Base-by-base conservation (phyloP, 1,140 invertebrate species). In the Sinella curviseta region DNA sequence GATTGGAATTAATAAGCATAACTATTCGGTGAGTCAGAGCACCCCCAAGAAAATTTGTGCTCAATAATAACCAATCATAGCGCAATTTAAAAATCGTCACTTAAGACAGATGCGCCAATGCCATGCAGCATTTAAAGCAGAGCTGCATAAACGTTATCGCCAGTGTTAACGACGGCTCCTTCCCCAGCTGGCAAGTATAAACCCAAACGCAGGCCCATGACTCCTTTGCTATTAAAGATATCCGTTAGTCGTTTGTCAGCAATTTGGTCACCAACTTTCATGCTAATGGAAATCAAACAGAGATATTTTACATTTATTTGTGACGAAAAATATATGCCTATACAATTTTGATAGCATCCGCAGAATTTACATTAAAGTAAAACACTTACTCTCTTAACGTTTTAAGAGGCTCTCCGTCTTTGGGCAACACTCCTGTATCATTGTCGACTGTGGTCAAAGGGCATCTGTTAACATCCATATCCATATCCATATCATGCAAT, bases 361-460 rank as follows among this genome's bases (percentile, higher is more conserved):
- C 48, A 55, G 1, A 75, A 2, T 2, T 74, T 1, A 48, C 20
- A 28, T 76, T 30, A 14, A 30, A 39, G 30, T 57, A 75, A 57
- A 74, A 20, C 24, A 3, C 82, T 84, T 83, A 86, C 86, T 78
- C 83, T 81, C 83, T 84, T 0, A 88, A 79, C 20, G 87, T 87
- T 35, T 81, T 82, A 8, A 88, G 78, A 0, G 86, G 86, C 82
- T 88, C 87, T 60, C 85, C 83, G 54, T 85, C 78, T 26, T 83
- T 81, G n/a, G 85, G 82, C 65, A 84, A 84, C 17, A 85, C 80
- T 28, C 86, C 87, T 67, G 80, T 86, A 12, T 84, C 84, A 14
- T 84, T 85, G 76, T 87, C 85, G 2, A 87, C 84, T 17, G 86
- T 87, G 3, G 84, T 84, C 4, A 87, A 74, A n/a, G 85, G 78